Evolutionary conservation across 2,797 vertebrate genomes (phyloP).

Genomic region (Epinephelus coioides): DNA sequence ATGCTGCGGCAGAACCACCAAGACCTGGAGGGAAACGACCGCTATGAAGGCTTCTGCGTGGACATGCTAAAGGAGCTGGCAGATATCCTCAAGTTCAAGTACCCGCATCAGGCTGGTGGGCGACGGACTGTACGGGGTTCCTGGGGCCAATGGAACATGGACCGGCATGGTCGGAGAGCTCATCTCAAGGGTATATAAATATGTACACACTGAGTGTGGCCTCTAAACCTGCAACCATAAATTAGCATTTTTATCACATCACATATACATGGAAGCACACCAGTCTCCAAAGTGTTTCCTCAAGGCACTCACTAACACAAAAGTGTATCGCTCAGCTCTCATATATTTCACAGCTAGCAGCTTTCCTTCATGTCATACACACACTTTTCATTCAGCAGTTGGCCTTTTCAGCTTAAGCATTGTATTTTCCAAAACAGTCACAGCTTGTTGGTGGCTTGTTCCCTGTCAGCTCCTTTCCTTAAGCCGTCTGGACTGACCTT

Average conservation of each 20-base stretch:
- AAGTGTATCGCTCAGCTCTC: constrained; percentile 48
- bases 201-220: constrained; percentile 3
- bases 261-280: constrained; percentile 6
- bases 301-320: constrained; percentile 37
- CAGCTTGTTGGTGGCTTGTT: constrained; percentile 67
- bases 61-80: constrained; percentile 98
- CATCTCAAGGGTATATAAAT: constrained; percentile 90
- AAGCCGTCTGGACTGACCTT: constrained; percentile 66
- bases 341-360: constrained; percentile 42
- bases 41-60: constrained; percentile 97
- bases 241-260: constrained; percentile 5
- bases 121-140: constrained; percentile 94
- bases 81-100: constrained; percentile 96
- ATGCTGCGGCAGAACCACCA: constrained; percentile 97
- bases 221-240: background rate
- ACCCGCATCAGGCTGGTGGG: constrained; percentile 95
- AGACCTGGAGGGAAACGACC: constrained; percentile 94
- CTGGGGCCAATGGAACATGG: constrained; percentile 96
- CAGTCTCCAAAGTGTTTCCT: background rate
- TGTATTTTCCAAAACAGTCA: constrained; percentile 66
- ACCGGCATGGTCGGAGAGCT: constrained; percentile 98
- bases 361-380: constrained; percentile 55
- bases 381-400: constrained; percentile 51
- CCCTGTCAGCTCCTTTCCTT: constrained; percentile 59
- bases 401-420: constrained; percentile 64